Evolutionary conservation across 1,140 invertebrate genomes (phyloP), one percentile per base, ranked within the genome.

Genomic region (Lordiphosa collinella): DNA sequence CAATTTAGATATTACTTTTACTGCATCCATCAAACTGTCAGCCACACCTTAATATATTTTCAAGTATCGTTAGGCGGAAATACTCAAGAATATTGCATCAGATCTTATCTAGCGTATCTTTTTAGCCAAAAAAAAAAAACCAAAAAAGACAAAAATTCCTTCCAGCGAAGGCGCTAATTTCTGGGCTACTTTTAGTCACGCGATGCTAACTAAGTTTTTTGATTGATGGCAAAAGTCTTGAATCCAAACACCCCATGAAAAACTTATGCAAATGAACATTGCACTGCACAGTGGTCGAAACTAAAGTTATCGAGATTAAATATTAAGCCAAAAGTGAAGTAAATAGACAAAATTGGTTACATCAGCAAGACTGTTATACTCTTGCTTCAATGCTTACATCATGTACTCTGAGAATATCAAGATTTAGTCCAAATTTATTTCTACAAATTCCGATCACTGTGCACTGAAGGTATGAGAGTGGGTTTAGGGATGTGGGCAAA

Each of bases 171-270:
- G 37, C 49, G 50, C 51, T 53, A 67, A 72, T 72, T 68, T 56
- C 41, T 59, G 38, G 22, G 13, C 38, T 35, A 18, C 34, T 44
- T 44, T 44, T 16, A 66, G 78, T 84, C 76, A 82, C 76, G 76
- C 76, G 67, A 82, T 82, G 67, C 76, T 82, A 84, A 82, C 78
- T 50, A 76, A 76, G 78, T 48, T 31, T 57, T 37, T 60, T 62
- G 76, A 82, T 76, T 68, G 76, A 82, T 74, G 48, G 50, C 29
- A 50, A 49, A 36, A 56, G 43, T 66, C 55, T 36, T 18, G 49
- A 59, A 40, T 49, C 38, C 32, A 41, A 59, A 44, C 38, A 32
- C 10, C 56, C 48, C 11, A 51, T 37, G 25, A 46, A 50, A 50
- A 37, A 22, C 11, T 11, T 22, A 53, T 60, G 43, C 36, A 67